These are phyloP conservation scores for Miniopterus natalensis DNA, from an alignment of 2,113 vertebrate species.

Conservation along the genomic window DNA sequence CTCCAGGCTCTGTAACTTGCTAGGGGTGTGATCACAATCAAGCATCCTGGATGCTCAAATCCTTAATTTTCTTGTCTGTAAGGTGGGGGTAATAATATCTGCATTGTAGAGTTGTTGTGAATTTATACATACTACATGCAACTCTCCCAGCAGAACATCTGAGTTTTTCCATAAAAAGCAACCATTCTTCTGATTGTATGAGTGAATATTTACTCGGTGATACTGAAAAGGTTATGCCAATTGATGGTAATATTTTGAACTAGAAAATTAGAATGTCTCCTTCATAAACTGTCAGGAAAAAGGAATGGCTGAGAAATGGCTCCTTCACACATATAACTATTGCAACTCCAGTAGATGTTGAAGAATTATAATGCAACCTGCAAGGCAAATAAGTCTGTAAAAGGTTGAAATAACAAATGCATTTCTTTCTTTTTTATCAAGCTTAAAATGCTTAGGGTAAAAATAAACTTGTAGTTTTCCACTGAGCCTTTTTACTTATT, in stretches of 20 bases:
- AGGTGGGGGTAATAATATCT: conserved; percentile 8
- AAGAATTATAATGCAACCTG: conserved; percentile 67
- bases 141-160: neutral
- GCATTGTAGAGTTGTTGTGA: neutral
- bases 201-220: conserved; percentile 66
- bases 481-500: conserved; percentile 55
- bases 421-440: neutral
- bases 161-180: neutral
- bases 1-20: neutral
- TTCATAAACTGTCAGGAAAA: conserved; percentile 30
- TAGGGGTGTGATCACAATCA: neutral
- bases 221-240: conserved; percentile 66
- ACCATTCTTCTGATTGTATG: conserved; percentile 37
- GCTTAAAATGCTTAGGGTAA: conserved; percentile 60
- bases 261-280: conserved; percentile 73
- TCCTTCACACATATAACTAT: conserved; percentile 55
- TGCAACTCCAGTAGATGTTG: conserved; percentile 62
- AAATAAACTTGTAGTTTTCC: conserved; percentile 69
- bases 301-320: conserved; percentile 62
- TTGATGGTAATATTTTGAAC: conserved; percentile 61
- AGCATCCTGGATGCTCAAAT: neutral
- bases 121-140: neutral
- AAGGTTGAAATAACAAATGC: conserved; percentile 66
- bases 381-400: conserved; percentile 67
- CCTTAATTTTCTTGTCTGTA: conserved; percentile 22